Percentiles rank a stretch among this genome's conserved stretches.
Conservation (phyloP, 1,140 invertebrate species). For the Aplysia californica region DNA sequence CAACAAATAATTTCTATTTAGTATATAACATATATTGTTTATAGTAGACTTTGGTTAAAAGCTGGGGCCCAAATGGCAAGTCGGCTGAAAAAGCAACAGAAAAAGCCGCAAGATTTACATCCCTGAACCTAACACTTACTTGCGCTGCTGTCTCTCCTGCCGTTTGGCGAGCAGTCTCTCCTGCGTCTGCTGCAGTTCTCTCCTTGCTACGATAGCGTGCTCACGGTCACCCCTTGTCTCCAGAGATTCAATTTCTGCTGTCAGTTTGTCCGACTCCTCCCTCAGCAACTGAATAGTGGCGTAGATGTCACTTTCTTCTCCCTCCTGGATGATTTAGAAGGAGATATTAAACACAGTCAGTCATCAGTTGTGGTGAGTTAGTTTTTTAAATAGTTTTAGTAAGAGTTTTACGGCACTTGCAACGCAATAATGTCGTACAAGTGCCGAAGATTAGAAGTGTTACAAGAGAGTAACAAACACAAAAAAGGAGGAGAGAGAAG, state of each 20-base stretch:
- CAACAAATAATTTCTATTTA: neutral
- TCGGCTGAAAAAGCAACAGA: neutral
- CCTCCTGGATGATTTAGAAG: conserved; percentile 44
- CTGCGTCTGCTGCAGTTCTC: conserved; percentile 49
- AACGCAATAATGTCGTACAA: too few relatives aligned
- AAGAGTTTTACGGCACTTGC: too few relatives aligned
- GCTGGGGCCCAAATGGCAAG: too few relatives aligned
- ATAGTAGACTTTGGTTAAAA: too few relatives aligned
- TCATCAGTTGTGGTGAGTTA: neutral
- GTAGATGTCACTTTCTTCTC: conserved; percentile 63
- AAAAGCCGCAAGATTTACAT: neutral
- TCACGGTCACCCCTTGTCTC: conserved; percentile 44
- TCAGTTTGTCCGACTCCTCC: conserved; percentile 54
- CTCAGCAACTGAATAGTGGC: conserved; percentile 60
- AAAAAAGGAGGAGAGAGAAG: too few relatives aligned
- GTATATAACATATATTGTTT: neutral
- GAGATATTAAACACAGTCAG: neutral
- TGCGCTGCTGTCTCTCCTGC: conserved; percentile 55
- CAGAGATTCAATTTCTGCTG: conserved; percentile 46
- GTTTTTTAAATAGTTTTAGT: too few relatives aligned
- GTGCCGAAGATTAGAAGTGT: too few relatives aligned
- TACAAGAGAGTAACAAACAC: too few relatives aligned
- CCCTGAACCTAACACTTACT: conserved; percentile 41
- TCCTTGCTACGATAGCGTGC: conserved; percentile 33
- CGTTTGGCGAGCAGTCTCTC: conserved; percentile 55